phyloP scores from a whole-genome alignment of 2,113 vertebrate species.

The Chloroceryle aenea region DNA sequence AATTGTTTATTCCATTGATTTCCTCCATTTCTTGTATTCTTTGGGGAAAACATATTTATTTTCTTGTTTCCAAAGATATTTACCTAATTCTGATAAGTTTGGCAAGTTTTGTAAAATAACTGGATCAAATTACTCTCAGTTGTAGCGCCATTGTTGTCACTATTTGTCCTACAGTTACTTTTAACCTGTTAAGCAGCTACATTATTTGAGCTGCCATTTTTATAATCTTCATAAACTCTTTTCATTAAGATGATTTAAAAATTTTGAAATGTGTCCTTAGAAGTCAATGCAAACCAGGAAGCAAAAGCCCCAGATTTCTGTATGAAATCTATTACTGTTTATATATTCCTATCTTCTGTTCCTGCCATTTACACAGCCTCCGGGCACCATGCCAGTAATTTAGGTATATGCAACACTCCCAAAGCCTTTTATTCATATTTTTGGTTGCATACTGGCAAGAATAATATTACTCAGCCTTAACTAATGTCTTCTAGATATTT shows the following conservation, averaged over 20 bases:
- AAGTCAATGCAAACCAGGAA: neutral
- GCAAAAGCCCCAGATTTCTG: no score
- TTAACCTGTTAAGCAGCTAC: neutral
- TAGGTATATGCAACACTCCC: neutral
- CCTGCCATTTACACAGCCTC: neutral
- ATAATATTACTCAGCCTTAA: neutral
- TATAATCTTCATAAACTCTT: neutral
- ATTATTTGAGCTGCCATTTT: neutral
- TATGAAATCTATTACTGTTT: neutral
- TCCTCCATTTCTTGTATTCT: neutral
- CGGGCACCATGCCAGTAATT: neutral
- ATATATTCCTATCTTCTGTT: neutral
- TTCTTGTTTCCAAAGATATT: neutral
- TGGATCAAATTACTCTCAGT: neutral
- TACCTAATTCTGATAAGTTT: neutral
- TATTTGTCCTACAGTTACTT: neutral
- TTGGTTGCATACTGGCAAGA: neutral
- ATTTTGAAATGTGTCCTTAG: neutral
- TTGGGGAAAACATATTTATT: neutral
- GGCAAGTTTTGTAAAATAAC: neutral
- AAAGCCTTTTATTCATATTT: neutral
- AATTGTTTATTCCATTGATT: neutral
- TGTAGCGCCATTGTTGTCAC: neutral
- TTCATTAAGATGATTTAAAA: neutral
- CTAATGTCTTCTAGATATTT: neutral